Percentiles rank a stretch among this genome's conserved stretches.
These are phyloP conservation scores for Carassius gibelio DNA, from an alignment of 2,113 vertebrate genomes.

Conservation along the genomic window DNA sequence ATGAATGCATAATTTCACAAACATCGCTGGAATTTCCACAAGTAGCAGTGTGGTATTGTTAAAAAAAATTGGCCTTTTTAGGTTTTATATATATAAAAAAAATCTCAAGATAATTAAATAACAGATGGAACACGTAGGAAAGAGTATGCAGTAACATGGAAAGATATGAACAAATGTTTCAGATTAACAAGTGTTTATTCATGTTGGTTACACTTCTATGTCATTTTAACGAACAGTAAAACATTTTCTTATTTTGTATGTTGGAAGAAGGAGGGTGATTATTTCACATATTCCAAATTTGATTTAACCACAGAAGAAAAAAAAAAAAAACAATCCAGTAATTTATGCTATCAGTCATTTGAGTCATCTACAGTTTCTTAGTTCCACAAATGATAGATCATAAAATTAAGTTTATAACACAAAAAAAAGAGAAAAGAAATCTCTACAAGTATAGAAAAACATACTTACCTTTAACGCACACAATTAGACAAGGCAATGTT, in stretches of 20 bases:
- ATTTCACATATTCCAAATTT: slow-evolving; percentile 10
- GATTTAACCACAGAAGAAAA: not conserved
- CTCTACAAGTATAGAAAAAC: slow-evolving; percentile 60
- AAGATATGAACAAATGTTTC: not conserved
- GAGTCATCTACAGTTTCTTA: not conserved
- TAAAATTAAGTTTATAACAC: not conserved
- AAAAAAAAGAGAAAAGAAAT: slow-evolving; percentile 57
- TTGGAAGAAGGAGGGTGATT: slow-evolving; percentile 34
- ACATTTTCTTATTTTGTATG: slow-evolving; percentile 50
- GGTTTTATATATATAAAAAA: not conserved
- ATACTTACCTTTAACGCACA: slow-evolving; percentile 80
- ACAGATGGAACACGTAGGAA: too few relatives aligned
- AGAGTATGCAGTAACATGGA: not conserved
- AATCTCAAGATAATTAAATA: not conserved
- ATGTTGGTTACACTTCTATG: slow-evolving; percentile 68
- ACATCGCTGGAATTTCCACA: not conserved
- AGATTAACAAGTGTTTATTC: slow-evolving; percentile 72
- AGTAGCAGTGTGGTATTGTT: not conserved
- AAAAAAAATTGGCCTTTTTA: not conserved
- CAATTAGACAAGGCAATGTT: slow-evolving; percentile 51
- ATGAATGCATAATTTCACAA: not conserved
- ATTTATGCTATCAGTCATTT: not conserved
- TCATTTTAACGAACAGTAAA: slow-evolving; percentile 57
- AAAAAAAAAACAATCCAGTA: not conserved
- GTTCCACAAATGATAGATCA: not conserved